A percentile compares a stretch with the other conserved stretches of the same genome.
Evolutionary conservation across 1,140 invertebrate genomes (phyloP).

Genomic region (Lepidostoma basale): DNA sequence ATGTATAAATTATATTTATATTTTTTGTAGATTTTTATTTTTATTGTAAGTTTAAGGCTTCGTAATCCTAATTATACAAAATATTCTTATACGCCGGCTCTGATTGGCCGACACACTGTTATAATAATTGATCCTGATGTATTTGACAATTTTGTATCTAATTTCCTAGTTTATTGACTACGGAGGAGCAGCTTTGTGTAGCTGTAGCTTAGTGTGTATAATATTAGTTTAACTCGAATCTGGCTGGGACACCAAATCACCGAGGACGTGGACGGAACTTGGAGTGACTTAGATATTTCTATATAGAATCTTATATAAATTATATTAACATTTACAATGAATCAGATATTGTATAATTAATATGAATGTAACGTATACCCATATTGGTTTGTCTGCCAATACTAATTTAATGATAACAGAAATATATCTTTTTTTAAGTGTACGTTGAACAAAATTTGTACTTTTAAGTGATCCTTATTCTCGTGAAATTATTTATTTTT

Average conservation of each 20-base stretch:
- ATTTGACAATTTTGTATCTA: constrained; percentile 10
- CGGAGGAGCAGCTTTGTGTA: not conserved
- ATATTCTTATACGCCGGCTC: constrained; percentile 23
- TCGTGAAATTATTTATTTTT: constrained; percentile 25
- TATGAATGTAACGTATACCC: constrained; percentile 31
- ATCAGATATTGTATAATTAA: constrained; percentile 27
- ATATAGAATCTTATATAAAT: constrained; percentile 39
- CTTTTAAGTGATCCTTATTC: constrained; percentile 22
- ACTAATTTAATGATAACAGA: constrained; percentile 31
- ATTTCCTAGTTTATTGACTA: constrained; percentile 1
- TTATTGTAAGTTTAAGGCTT: constrained; percentile 22
- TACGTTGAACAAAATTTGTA: constrained; percentile 29
- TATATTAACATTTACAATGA: constrained; percentile 39
- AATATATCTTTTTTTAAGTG: constrained; percentile 24
- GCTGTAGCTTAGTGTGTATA: constrained; percentile 2
- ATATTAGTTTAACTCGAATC: constrained; percentile 5
- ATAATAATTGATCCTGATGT: not conserved
- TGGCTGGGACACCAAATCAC: constrained; percentile 27
- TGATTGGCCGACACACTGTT: constrained; percentile 1
- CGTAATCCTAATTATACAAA: constrained; percentile 16
- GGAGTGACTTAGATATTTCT: constrained; percentile 33
- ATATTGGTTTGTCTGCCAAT: constrained; percentile 33
- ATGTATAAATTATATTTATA: constrained; percentile 42
- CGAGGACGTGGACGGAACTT: constrained; percentile 21
- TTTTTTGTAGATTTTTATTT: constrained; percentile 35